Evolutionary conservation across 1,140 invertebrate genomes (phyloP).

Genomic region (Polypedilum vanderplanki): DNA sequence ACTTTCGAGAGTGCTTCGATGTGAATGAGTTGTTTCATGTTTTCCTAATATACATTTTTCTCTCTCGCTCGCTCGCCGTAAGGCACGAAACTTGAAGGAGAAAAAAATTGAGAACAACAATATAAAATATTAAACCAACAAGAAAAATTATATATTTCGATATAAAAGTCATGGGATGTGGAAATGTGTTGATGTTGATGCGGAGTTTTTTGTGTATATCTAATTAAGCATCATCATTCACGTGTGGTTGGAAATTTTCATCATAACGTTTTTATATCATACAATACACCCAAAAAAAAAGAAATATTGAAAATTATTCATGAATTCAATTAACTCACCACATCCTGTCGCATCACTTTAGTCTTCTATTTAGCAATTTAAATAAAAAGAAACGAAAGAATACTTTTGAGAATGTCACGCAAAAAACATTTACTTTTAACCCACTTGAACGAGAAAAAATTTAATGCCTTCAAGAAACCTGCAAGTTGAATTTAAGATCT

Average conservation of each 20-base stretch:
- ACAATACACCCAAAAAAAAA: too few species aligned
- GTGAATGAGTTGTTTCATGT: slow-evolving; percentile 6
- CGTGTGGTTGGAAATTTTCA: background rate
- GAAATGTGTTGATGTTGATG: background rate
- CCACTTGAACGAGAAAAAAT: too few species aligned
- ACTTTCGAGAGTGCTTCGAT: background rate
- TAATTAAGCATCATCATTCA: background rate
- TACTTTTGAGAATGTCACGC: too few species aligned
- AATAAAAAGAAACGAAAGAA: too few species aligned
- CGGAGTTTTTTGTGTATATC: background rate
- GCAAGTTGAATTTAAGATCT: too few species aligned
- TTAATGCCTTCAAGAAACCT: too few species aligned
- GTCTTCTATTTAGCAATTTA: too few species aligned
- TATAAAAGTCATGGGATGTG: background rate
- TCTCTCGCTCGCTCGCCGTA: background rate
- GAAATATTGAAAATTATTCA: too few species aligned
- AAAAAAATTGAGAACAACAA: slow-evolving; percentile 5
- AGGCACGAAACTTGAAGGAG: background rate
- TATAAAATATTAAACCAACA: background rate
- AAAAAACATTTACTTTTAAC: too few species aligned
- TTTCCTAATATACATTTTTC: slow-evolving; percentile 13
- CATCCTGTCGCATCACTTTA: too few species aligned
- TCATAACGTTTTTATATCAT: too few species aligned
- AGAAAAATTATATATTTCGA: background rate
- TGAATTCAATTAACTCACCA: too few species aligned